Conservation (phyloP, 2,797 vertebrate genomes). For the Arctocebus calabarensis region DNA sequence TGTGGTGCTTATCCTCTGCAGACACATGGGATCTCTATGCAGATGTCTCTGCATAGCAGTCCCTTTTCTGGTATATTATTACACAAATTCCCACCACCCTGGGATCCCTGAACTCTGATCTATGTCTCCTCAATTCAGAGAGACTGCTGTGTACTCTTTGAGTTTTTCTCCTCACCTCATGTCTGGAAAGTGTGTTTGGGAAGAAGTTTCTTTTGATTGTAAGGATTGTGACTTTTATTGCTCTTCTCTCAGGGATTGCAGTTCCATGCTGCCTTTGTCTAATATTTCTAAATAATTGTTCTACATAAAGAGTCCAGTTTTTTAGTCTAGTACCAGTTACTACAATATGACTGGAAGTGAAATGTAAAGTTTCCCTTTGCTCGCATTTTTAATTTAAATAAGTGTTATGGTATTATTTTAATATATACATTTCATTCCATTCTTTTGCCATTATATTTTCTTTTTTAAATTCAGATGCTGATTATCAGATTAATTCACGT, state of each 20-base stretch:
- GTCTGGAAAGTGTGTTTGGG: neutral
- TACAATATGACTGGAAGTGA: neutral
- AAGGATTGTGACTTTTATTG: neutral
- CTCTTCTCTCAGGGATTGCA: neutral
- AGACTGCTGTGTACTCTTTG: neutral
- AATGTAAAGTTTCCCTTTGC: neutral
- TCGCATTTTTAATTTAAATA: slow-evolving; percentile 16
- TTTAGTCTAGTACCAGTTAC: neutral
- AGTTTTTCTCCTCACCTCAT: neutral
- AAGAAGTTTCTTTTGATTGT: neutral
- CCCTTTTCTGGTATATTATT: neutral
- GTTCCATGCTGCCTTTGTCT: neutral
- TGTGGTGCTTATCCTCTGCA: neutral
- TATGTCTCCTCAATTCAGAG: neutral
- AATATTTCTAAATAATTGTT: neutral
- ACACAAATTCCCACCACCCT: neutral
- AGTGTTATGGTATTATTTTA: neutral
- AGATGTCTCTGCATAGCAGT: neutral
- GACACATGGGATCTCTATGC: neutral
- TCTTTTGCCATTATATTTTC: slow-evolving; percentile 24
- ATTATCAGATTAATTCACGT: slow-evolving; percentile 24
- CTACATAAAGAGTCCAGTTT: too few relatives aligned
- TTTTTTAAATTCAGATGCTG: neutral
- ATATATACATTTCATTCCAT: neutral
- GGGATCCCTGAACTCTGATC: neutral